Evolutionary conservation across 2,797 vertebrate genomes (phyloP).

Genomic region (Rhynchonycteris naso): DNA sequence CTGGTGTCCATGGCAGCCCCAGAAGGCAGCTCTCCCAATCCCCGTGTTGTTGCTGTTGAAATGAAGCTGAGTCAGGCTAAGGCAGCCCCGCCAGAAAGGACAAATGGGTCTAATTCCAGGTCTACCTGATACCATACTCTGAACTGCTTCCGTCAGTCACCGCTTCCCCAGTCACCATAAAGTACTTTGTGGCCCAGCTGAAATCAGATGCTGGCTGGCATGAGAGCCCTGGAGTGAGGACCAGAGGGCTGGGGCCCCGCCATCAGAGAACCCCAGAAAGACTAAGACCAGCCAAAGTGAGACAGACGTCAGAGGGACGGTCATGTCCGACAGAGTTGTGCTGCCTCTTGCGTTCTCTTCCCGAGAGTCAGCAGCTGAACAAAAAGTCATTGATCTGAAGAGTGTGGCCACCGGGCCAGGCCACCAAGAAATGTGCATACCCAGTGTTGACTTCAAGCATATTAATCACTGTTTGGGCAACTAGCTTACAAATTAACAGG

Average conservation of each 20-base stretch:
- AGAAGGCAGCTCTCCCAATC: fast-evolving
- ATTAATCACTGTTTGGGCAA: neutral
- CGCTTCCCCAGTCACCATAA: neutral
- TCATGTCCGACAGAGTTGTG: fast-evolving
- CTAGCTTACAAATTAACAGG: neutral
- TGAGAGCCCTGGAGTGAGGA: neutral
- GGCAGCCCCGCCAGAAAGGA: too few relatives aligned
- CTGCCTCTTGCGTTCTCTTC: neutral
- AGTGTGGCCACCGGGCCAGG: fast-evolving
- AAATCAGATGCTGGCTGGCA: neutral
- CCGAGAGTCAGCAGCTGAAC: neutral
- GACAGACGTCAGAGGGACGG: fast-evolving
- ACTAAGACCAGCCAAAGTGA: fast-evolving
- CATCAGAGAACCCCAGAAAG: neutral
- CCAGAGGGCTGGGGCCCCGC: fast-evolving
- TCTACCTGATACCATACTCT: neutral
- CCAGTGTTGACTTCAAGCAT: fast-evolving
- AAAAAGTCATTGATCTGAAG: fast-evolving
- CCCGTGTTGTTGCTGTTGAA: neutral
- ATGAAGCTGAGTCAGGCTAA: neutral
- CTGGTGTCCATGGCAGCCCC: fast-evolving
- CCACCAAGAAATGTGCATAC: fast-evolving
- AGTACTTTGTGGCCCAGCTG: neutral
- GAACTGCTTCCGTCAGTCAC: fast-evolving
- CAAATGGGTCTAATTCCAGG: neutral